Base-by-base conservation (phyloP, 2,888 invertebrate species). In the Tanaodytes sp. region DNA sequence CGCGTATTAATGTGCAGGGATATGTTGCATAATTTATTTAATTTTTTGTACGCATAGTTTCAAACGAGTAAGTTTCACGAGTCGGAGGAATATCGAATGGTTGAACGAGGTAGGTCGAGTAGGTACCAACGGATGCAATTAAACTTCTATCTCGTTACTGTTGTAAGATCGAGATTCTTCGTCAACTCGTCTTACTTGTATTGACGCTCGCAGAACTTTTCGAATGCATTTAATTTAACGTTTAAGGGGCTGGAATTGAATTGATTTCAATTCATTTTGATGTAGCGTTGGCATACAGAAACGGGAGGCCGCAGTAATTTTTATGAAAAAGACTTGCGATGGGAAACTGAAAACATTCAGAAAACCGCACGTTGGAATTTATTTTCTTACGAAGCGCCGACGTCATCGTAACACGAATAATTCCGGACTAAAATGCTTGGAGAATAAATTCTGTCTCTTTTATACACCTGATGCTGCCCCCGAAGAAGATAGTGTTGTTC, bases 101-200 rank as follows among this genome's bases (percentile, higher is more conserved):
- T n/a, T 42, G 42, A 19, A 31, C 37, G 54, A 48, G 62, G 39
- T 39, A 63, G 63, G 59, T 64, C 59, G 58, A 68, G 54, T 14
- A 48, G 62, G 52, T 54, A 58, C 48, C 69, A 59, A 69, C 59
- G 69, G 59, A 59, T 59, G 64, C 69, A 69, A 69, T 69, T 64
- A 43, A 58, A 69, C 59, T 64, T 69, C 49, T 54, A 59, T 64
- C 69, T 69, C 51, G 64, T 70, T 70, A 70, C 59, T 64, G 40
- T 48, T 57, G 55, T 57, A 57, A 65, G 57, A 64, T 70, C 55
- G 61, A 55, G 55, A 64, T 62, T 65, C 70, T 70, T 70, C 51
- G 70, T 70, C 61, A 69, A 65, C 70, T 64, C 57, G 61, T 57
- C 64, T 65, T 57, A 54, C 55, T 65, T 65, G 59, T 70, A 70